A percentile compares a stretch with the other conserved stretches of the same genome.
Conservation (phyloP, 2,797 vertebrate genomes). For the Semotilus atromaculatus region DNA sequence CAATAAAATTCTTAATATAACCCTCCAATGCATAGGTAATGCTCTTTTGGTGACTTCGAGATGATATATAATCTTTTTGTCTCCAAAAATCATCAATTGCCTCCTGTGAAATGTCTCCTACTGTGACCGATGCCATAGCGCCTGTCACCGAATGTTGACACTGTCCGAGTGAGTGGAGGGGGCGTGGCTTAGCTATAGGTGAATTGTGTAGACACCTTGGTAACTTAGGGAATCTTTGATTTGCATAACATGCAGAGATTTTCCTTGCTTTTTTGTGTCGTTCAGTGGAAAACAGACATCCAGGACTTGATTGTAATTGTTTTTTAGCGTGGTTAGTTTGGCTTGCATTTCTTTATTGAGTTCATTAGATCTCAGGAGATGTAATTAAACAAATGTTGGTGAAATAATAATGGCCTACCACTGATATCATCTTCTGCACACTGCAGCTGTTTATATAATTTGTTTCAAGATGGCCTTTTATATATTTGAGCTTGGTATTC, state of each 20-base stretch:
- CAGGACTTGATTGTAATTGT: slow-evolving; percentile 34
- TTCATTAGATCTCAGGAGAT: slow-evolving; percentile 43
- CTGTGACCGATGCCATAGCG: too few relatives aligned
- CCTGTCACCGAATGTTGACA: too few relatives aligned
- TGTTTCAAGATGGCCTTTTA: slow-evolving; percentile 14
- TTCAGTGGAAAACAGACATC: background rate
- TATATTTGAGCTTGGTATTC: slow-evolving; percentile 4
- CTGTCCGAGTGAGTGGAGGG: too few relatives aligned
- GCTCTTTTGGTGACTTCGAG: too few relatives aligned
- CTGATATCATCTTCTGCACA: slow-evolving; percentile 11
- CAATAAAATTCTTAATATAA: too few relatives aligned
- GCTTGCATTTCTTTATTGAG: background rate
- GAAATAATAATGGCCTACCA: slow-evolving; percentile 10
- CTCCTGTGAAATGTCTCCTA: too few relatives aligned
- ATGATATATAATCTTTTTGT: too few relatives aligned
- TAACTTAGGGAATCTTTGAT: background rate
- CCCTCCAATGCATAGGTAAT: too few relatives aligned
- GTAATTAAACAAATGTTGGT: slow-evolving; percentile 29
- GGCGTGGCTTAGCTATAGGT: too few relatives aligned
- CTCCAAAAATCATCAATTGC: too few relatives aligned
- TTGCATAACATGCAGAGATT: slow-evolving; percentile 8
- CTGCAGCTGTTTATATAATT: background rate
- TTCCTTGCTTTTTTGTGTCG: background rate
- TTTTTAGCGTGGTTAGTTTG: slow-evolving; percentile 25
- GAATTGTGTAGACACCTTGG: background rate